Percentiles rank a stretch among this genome's conserved stretches.
Evolutionary conservation across 2,113 vertebrate species (phyloP).

Genomic region (Ginglymostoma cirratum): DNA sequence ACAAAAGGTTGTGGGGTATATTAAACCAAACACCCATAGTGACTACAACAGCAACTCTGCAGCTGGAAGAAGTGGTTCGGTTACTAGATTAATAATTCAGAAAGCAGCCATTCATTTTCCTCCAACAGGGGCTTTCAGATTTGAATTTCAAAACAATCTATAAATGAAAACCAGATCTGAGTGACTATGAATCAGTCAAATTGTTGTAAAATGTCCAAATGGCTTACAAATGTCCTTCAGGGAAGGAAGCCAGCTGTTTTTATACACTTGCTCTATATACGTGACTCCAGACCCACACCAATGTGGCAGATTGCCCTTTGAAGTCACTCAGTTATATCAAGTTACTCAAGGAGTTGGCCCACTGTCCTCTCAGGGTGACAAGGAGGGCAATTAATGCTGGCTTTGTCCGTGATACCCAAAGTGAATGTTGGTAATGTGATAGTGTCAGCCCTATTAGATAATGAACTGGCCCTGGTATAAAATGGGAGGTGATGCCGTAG

Average conservation of each 20-base stretch:
- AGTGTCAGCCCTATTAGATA: not conserved
- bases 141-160: not conserved
- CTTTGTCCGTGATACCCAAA: not conserved
- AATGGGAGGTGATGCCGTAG: too few relatives aligned
- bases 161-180: not conserved
- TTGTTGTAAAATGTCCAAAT: not conserved
- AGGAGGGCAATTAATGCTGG: not conserved
- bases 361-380: not conserved
- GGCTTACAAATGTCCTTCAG: not conserved
- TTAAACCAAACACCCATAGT: too few relatives aligned
- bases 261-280: not conserved
- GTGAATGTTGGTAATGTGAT: not conserved
- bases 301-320: not conserved
- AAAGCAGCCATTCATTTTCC: not conserved
- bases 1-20: too few relatives aligned
- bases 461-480: not conserved
- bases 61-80: not conserved
- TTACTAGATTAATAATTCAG: not conserved
- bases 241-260: not conserved
- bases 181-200: not conserved
- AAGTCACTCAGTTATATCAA: not conserved
- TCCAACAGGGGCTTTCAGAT: not conserved
- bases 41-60: not conserved
- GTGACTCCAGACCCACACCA: not conserved
- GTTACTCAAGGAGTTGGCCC: not conserved